phyloP scores from a whole-genome alignment of 2,888 invertebrate genomes.

The Thecocarcelia acutangulata region DNA sequence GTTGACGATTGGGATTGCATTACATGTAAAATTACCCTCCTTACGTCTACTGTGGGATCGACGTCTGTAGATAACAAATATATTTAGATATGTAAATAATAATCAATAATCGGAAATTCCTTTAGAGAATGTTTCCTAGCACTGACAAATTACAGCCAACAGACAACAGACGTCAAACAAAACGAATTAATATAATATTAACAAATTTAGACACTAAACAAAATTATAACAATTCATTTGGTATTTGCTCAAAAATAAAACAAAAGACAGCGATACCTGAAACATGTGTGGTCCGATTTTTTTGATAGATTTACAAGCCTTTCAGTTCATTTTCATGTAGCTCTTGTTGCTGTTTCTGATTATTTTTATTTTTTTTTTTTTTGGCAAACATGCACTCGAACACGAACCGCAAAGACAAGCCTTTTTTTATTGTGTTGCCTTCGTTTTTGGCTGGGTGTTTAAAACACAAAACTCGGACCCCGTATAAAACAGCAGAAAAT shows the following conservation, averaged over 20 bases:
- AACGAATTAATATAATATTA: conserved; percentile 26
- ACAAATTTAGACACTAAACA: conserved; percentile 33
- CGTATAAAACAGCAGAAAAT: conserved; percentile 24
- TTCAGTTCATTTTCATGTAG: conserved; percentile 43
- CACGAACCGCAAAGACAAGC: conserved; percentile 61
- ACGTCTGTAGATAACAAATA: too few species aligned
- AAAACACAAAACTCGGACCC: conserved; percentile 19
- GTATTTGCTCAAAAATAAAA: conserved; percentile 36
- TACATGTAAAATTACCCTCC: too few species aligned
- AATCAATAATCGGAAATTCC: background rate
- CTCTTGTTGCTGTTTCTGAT: conserved; percentile 4
- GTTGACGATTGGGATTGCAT: too few species aligned
- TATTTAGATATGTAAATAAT: too few species aligned
- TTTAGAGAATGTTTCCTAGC: conserved; percentile 3
- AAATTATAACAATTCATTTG: conserved; percentile 39
- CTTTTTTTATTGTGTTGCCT: conserved; percentile 57
- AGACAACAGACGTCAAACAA: conserved; percentile 1
- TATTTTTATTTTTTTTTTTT: conserved; percentile 45
- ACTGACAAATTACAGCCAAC: background rate
- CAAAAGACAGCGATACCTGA: conserved; percentile 31
- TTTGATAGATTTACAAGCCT: conserved; percentile 68
- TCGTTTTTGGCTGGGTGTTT: conserved; percentile 32
- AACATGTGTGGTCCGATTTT: conserved; percentile 66
- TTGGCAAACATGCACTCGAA: conserved; percentile 62
- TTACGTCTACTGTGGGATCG: too few species aligned